Base-by-base conservation (phyloP, 2,888 invertebrate species). In the Drosophila bunnanda region DNA sequence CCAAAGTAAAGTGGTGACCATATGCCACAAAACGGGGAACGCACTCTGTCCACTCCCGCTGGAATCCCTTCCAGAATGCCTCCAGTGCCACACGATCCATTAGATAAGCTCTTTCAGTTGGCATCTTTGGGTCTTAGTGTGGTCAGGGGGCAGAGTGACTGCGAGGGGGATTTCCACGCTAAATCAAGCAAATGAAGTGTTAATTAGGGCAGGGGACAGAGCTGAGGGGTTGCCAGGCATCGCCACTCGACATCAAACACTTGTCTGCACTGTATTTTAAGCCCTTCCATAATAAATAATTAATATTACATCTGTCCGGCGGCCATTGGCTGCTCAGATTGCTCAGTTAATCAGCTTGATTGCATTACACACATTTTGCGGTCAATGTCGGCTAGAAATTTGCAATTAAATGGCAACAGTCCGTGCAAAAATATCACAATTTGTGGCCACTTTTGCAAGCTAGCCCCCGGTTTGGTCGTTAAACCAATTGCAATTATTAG, bases 181-280 rank as follows among this genome's bases (percentile, higher is more conserved):
- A 75, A 80, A 80, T 77, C 70, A 75, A 57, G 78, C 67, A 76
- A 77, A 77, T 77, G 66, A 77, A 77, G 72, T 79, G 77, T 76
- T 77, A 77, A 77, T 79, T 72, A 56, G 50, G 17, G 28, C 38
- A 41, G 41, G 48, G n/a, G 7, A 25, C 25, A 25, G 25, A 25
- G 25, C 25, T 25, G 25, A 25, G 0, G 25, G n/a, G 15, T 13
- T 43, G 3, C 4, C 57, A 58, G 50, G 32, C 32, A 7, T 10
- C 5, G 44, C 9, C 28, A 30, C 17, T 48, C 28, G 12, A 30
- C 17, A 44, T 48, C 15, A 30, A 50, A 32, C 50, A 52, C 50
- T 52, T 52, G 50, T 52, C 20, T 25, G 34, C 34, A 34, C 34
- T 52, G 34, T 10, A n/a, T n/a, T n/a, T 22, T 34, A 52, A 52